Evolutionary conservation across 2,113 vertebrate species (phyloP).

Genomic region (Henicopernis longicauda): DNA sequence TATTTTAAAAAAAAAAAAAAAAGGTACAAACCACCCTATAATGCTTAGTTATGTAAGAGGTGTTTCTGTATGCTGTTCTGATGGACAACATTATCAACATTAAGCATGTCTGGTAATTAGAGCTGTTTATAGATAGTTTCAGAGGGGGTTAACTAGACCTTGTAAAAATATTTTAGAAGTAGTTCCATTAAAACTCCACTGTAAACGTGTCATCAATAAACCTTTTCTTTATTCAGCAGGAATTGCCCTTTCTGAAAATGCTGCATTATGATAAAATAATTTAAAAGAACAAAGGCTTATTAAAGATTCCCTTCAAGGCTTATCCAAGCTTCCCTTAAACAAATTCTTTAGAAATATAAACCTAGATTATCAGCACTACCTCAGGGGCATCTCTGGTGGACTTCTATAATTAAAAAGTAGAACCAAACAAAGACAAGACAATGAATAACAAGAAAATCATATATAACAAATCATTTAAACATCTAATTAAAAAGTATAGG

Average conservation of each 20-base stretch:
- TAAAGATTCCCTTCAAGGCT: not conserved
- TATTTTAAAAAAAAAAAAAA: not conserved
- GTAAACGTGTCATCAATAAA: not conserved
- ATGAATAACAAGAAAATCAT: not conserved
- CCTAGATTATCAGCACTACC: not conserved
- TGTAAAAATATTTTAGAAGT: not conserved
- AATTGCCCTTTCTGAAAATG: not conserved
- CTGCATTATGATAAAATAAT: not conserved
- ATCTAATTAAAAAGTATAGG: not conserved
- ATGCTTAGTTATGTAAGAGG: not conserved
- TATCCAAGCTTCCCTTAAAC: not conserved
- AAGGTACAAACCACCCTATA: accelerated
- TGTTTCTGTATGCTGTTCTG: not conserved
- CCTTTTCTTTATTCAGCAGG: not conserved
- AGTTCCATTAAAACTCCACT: not conserved
- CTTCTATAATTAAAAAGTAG: not conserved
- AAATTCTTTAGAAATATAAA: not conserved
- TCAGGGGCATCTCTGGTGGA: not conserved
- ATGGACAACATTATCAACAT: not conserved
- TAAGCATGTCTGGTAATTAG: not conserved
- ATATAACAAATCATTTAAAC: not conserved
- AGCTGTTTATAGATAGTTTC: not conserved
- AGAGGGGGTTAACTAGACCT: not conserved
- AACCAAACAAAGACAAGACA: not conserved
- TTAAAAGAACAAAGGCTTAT: not conserved